phyloP scores from a whole-genome alignment of 1,140 invertebrate genomes.

The Himalopsyche phryganea region DNA sequence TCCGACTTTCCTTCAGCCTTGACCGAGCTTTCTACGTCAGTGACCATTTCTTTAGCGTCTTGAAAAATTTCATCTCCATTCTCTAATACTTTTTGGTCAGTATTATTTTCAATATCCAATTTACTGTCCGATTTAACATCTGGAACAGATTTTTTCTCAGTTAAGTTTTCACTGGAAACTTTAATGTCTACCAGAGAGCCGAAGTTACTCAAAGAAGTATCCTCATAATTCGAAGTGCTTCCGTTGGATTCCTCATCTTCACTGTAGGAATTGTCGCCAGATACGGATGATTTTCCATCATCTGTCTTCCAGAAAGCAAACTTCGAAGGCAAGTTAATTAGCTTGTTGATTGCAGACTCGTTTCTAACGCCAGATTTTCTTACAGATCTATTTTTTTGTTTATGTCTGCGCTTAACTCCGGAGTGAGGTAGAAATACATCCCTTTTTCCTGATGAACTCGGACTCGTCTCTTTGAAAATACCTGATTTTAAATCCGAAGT shows the following conservation, averaged over 20 bases:
- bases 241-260: conserved; percentile 11
- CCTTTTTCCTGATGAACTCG: background rate
- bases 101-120: background rate
- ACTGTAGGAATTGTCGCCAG: conserved; percentile 5
- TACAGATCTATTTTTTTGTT: background rate
- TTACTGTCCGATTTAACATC: background rate
- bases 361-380: conserved; percentile 4
- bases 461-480: background rate
- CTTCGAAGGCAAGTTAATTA: conserved; percentile 49
- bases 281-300: conserved; percentile 28
- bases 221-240: background rate
- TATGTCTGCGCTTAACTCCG: conserved; percentile 36
- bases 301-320: conserved; percentile 49
- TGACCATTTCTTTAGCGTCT: conserved; percentile 9
- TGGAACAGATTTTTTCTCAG: background rate
- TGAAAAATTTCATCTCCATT: conserved; percentile 37
- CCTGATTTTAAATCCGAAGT: background rate
- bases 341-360: conserved; percentile 41
- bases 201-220: conserved; percentile 15
- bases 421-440: conserved; percentile 35
- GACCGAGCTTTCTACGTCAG: conserved; percentile 38
- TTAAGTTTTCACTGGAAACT: background rate
- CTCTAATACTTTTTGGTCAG: conserved; percentile 12
- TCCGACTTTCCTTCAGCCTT: conserved; percentile 36
- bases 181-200: conserved; percentile 31